Conservation (phyloP, 2,113 vertebrate genomes). For the Ptilorrhoa leucosticta region DNA sequence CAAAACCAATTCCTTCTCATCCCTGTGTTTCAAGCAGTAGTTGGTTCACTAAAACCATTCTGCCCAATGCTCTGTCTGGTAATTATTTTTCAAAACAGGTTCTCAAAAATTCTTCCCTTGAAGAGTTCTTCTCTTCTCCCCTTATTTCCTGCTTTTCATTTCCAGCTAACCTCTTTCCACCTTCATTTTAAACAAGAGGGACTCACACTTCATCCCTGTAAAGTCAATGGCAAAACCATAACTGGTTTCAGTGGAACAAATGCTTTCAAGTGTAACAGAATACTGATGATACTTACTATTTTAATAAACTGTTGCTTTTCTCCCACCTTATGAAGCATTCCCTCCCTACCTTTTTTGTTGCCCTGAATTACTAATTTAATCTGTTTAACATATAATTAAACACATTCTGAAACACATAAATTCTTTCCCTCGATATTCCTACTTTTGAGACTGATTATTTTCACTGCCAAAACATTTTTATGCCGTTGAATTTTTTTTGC, state of each 20-base stretch:
- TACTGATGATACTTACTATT: background rate
- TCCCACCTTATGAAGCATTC: background rate
- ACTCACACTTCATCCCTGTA: background rate
- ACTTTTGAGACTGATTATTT: background rate
- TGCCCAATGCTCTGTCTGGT: background rate
- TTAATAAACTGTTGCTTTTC: background rate
- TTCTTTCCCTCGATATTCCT: background rate
- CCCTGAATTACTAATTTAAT: background rate
- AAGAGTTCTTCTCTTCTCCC: too few relatives aligned
- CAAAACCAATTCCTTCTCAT: background rate
- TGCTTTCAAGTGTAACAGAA: background rate
- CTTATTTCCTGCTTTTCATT: background rate
- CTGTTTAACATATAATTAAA: slow-evolving; percentile 9
- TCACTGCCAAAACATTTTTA: background rate
- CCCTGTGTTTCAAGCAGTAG: background rate
- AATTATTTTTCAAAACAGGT: background rate
- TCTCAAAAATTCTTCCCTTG: background rate
- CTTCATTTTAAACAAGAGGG: background rate
- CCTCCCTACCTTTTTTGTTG: background rate
- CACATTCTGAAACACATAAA: background rate
- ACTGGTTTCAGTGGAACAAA: background rate
- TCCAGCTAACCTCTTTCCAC: background rate
- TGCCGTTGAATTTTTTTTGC: background rate
- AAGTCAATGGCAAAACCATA: background rate
- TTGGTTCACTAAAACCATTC: background rate